Base-by-base conservation (phyloP, 2,113 vertebrate genomes). In the Tenebrosternarchus preto region DNA sequence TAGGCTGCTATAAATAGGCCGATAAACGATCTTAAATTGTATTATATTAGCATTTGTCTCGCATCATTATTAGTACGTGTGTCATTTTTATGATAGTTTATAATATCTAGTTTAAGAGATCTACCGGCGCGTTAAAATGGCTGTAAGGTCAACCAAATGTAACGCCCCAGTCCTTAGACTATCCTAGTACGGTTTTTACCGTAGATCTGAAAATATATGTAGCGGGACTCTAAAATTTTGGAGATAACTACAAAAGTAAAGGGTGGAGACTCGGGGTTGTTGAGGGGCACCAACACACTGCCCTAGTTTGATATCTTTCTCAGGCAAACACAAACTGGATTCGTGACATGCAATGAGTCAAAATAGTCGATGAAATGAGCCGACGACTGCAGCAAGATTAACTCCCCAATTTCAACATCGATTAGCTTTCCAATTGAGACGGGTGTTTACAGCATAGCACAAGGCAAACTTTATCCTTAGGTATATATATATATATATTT, bases 311-410 rank as follows among this genome's bases (percentile, higher is more conserved):
- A 43, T 24, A 27, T 29, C 20, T 56, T 43, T 67, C 53, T 22
- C 9, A 68, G 31, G 19, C 9, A 17, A 39, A 59, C 25, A 59
- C 6, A 8, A 55, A 27, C 68, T 63, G 77, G 24, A 60, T 61
- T 60, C 33, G 27, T 57, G 61, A 73, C 16, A 39, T 53, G 11
- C 27, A 24, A 2, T n/a, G 71, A 31, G 36, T 63, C 17, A 17
- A 17, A 33, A 50, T 55, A 39, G 60, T 73, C 4, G 29, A 24
- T 20, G 2, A 74, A 36, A 3, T 43, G 19, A n/a, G 11, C 31
- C 39, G 64, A 33, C 16, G 20, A 71, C 46, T 61, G 85, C 84
- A 64, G 88, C 86, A 89, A 91, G 90, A 91, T 90, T 86, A 86
- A 88, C 78, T 84, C 27, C 33, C 17, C 50, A 83, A 17, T 75